Evolutionary conservation across 2,888 invertebrate species (phyloP).

Genomic region (Entomobrya proxima): DNA sequence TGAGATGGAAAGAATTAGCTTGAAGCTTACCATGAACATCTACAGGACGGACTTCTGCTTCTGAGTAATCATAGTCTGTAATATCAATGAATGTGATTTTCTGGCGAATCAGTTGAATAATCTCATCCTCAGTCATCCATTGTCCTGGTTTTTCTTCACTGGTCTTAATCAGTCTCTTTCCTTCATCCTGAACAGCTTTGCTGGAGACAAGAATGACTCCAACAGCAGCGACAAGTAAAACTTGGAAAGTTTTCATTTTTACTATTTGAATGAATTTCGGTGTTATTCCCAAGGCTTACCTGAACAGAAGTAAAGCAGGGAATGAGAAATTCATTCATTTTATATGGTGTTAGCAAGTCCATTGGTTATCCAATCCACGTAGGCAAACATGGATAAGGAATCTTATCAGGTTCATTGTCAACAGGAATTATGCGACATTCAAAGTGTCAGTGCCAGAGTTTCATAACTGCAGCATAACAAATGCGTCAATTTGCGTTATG

Average conservation of each 20-base stretch:
- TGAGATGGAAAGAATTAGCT: not conserved
- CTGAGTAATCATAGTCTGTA: constrained; percentile 33
- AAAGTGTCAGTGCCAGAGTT: too few relatives aligned
- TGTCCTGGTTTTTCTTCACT: constrained; percentile 39
- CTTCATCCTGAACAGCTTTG: not conserved
- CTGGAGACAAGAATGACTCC: not conserved
- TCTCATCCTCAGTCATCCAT: constrained; percentile 49
- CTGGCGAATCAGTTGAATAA: constrained; percentile 24
- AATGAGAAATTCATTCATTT: too few relatives aligned
- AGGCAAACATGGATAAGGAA: too few relatives aligned
- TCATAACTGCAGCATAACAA: too few relatives aligned
- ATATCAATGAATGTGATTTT: constrained; percentile 26
- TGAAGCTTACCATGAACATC: constrained; percentile 18
- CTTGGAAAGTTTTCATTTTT: constrained; percentile 23
- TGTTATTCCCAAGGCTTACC: too few relatives aligned
- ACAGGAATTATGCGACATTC: too few relatives aligned
- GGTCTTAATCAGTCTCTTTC: constrained; percentile 53
- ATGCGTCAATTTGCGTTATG: too few relatives aligned
- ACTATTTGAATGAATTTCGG: not conserved
- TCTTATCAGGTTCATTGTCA: too few relatives aligned
- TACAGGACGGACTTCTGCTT: not conserved
- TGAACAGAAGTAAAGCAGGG: too few relatives aligned
- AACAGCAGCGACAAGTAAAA: not conserved
- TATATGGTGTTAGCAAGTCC: too few relatives aligned
- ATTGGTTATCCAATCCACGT: too few relatives aligned